A percentile compares a stretch with the other conserved stretches of the same genome.
phyloP scores from a whole-genome alignment of 2,113 vertebrate genomes.

The Struthidea cinerea region DNA sequence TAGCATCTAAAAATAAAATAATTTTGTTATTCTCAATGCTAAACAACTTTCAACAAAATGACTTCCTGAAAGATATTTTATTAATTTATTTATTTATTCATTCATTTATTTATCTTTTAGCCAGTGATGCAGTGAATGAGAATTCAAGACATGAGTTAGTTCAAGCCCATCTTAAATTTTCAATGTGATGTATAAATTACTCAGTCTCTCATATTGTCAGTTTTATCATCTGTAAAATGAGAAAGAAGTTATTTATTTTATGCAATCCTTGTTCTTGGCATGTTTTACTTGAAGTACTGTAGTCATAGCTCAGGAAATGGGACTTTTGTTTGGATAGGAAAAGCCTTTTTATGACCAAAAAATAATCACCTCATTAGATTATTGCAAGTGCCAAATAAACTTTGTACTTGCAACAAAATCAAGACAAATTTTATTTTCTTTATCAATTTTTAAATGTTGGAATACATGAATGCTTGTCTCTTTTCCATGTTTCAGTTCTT shows the following conservation, averaged over 20 bases:
- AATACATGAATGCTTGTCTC: background rate
- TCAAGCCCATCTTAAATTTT: background rate
- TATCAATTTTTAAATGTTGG: background rate
- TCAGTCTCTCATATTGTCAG: background rate
- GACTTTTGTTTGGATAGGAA: background rate
- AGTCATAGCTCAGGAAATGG: background rate
- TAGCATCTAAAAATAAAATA: background rate
- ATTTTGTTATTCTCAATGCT: background rate
- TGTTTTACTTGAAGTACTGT: background rate
- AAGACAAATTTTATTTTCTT: background rate
- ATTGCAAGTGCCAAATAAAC: background rate
- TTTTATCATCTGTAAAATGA: background rate
- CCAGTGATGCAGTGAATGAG: background rate
- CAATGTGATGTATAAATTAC: background rate
- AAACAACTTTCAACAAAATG: background rate
- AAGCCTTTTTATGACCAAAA: background rate
- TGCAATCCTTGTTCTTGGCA: background rate
- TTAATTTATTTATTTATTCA: background rate
- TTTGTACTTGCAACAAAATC: background rate
- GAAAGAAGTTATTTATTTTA: background rate
- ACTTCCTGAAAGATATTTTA: background rate
- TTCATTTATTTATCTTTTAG: background rate
- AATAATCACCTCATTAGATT: background rate
- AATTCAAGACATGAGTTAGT: background rate
- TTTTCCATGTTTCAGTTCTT: background rate